Conservation (phyloP, 2,797 vertebrate species). For the Molossus molossus region DNA sequence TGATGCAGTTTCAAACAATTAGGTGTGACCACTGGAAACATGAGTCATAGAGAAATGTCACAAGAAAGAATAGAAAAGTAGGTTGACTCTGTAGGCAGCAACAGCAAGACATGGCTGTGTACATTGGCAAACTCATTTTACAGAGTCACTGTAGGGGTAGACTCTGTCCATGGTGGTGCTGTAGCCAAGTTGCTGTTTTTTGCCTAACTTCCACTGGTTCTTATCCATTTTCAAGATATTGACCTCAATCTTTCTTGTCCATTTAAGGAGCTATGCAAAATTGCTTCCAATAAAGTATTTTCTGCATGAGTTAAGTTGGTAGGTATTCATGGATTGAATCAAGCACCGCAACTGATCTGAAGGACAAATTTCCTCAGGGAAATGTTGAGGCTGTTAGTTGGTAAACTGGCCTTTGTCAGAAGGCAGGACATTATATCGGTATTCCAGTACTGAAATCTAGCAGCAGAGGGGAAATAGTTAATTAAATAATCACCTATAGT, state of each 20-base stretch:
- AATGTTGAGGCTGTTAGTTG: neutral
- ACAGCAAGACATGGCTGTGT: neutral
- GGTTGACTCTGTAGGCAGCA: neutral
- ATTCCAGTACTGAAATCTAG: neutral
- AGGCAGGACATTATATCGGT: neutral
- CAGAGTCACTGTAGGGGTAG: accelerated
- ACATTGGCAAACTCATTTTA: neutral
- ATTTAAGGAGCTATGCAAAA: neutral
- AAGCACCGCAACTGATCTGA: neutral
- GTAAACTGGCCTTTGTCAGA: neutral
- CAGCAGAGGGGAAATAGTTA: neutral
- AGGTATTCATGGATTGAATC: neutral
- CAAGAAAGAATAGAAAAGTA: neutral
- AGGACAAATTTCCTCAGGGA: neutral
- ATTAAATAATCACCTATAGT: constrained; percentile 2
- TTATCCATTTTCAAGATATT: constrained; percentile 11
- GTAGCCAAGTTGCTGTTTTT: neutral
- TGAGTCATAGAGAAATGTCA: neutral
- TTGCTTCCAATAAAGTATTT: neutral
- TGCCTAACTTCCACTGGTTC: neutral
- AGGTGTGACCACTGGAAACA: neutral
- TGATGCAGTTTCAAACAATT: neutral
- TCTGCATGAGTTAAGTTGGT: neutral
- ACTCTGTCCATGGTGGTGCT: neutral
- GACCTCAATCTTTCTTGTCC: neutral